Conservation (phyloP, 2,113 vertebrate species). For the Paraplagusia blochii region DNA sequence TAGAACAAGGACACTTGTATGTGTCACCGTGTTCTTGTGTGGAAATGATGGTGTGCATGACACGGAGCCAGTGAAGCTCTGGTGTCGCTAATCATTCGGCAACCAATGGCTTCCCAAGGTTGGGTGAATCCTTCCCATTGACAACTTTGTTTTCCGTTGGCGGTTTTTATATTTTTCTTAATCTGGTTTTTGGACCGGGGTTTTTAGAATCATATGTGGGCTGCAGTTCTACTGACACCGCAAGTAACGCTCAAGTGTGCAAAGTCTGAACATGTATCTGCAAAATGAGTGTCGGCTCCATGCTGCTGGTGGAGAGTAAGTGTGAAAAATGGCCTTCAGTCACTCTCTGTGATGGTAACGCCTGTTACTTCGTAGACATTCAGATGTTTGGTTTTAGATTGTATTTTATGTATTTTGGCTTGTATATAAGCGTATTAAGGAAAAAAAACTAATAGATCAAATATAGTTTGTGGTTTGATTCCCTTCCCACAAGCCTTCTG, state of each 20-base stretch:
- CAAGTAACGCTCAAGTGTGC: constrained; percentile 51
- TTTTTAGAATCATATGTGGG: not conserved
- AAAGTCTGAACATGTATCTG: constrained; percentile 67
- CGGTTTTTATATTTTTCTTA: not conserved
- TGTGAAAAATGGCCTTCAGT: constrained; percentile 68
- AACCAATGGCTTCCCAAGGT: not conserved
- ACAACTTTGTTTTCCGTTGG: not conserved
- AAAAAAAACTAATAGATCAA: too few relatives aligned
- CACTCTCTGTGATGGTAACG: constrained; percentile 43
- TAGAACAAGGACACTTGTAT: constrained; percentile 64
- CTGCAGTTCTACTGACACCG: constrained; percentile 31
- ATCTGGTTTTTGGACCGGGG: not conserved
- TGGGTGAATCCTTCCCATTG: too few relatives aligned
- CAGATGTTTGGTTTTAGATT: constrained; percentile 1
- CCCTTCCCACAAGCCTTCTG: constrained; percentile 46
- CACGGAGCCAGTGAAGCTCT: constrained; percentile 1
- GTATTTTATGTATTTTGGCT: not conserved
- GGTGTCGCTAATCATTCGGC: not conserved
- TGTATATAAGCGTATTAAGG: too few relatives aligned
- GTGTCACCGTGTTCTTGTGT: constrained; percentile 15
- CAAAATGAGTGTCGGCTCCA: constrained; percentile 71
- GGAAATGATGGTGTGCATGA: constrained; percentile 1
- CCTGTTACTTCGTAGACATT: constrained; percentile 43
- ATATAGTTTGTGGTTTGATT: constrained; percentile 5
- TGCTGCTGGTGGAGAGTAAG: constrained; percentile 67